Conservation (phyloP, 2,888 invertebrate genomes). For the Meiosimyza platycephala region DNA sequence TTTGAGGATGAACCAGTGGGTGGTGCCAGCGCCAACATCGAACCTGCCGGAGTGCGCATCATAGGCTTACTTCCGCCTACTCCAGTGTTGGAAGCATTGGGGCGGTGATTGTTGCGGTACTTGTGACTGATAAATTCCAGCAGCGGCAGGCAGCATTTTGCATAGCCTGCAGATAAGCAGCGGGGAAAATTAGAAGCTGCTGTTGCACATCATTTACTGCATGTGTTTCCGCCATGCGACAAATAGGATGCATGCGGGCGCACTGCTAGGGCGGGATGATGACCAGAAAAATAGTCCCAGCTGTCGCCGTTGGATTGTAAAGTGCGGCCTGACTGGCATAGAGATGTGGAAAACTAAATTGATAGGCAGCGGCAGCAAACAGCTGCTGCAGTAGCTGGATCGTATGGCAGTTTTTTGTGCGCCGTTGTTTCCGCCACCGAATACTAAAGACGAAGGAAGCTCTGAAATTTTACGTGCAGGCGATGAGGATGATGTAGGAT, state of each 20-base stretch:
- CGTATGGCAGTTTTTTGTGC: slow-evolving; percentile 19
- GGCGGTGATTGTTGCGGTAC: slow-evolving; percentile 34
- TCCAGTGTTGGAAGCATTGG: slow-evolving; percentile 45
- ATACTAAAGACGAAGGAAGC: background rate
- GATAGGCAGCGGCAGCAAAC: slow-evolving; percentile 52
- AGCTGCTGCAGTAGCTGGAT: slow-evolving; percentile 41
- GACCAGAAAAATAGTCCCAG: slow-evolving; percentile 45
- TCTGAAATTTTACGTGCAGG: slow-evolving; percentile 2
- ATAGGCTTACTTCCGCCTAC: slow-evolving; percentile 29
- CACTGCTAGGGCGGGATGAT: slow-evolving; percentile 37
- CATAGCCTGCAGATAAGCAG: slow-evolving; percentile 28
- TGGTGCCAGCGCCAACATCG: slow-evolving; percentile 42
- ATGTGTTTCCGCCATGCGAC: slow-evolving; percentile 21
- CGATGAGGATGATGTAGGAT: slow-evolving; percentile 7
- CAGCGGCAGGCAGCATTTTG: slow-evolving; percentile 15
- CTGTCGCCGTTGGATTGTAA: slow-evolving; percentile 44
- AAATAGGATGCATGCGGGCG: slow-evolving; percentile 21
- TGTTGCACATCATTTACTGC: slow-evolving; percentile 15
- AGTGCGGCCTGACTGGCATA: slow-evolving; percentile 51
- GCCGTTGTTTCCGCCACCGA: slow-evolving; percentile 19
- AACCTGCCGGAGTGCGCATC: slow-evolving; percentile 36
- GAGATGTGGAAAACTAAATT: slow-evolving; percentile 53
- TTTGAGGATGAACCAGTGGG: slow-evolving; percentile 13
- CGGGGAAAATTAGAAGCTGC: background rate
- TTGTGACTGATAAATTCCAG: slow-evolving; percentile 38